Base-by-base conservation (phyloP, 1,140 invertebrate species). In the Anastrepha ludens region DNA sequence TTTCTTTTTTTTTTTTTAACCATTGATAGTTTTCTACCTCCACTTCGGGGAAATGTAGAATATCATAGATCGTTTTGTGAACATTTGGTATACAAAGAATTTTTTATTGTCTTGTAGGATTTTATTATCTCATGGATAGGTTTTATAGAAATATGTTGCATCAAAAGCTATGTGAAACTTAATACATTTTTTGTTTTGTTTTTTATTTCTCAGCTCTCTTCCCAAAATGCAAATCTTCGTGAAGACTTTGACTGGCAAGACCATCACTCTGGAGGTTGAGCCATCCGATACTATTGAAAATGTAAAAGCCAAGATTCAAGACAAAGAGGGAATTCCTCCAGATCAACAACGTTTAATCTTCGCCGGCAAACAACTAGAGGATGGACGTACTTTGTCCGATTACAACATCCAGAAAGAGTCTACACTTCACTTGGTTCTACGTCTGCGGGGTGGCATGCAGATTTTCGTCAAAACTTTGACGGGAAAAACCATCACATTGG, bases 321-420 rank as follows among this genome's bases (percentile, higher is more conserved):
- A 98, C 88, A 97, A 96, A 92, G 96, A 97, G 94, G 97, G 97
- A 90, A 97, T 97, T 93, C 97, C 97, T 65, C 96, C 97, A 89
- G 97, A 97, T 93, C 96, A 98, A 93, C 97, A 98, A 93, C 94
- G 96, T 90, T 94, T 98, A 90, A 97, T 98, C 92, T 98, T 98
- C 94, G 97, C 95, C 90, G 98, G 98, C 20, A 98, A 98, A 93
- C 97, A 98, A 94, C 93, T 99, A 55, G 98, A 98, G 94, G 97
- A 98, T 96, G 97, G 97, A 3, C 95, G 97, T 65, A 98, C 97
- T 2, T 93, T 98, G 8, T 97, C 96, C 6, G 97, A 98, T 92
- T 98, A 98, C 93, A 98, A 98, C 92, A 97, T 97, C 90, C 96
- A 97, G 91, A 97, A 97, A 92, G 98, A 98, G 93, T 98, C 97